These are phyloP conservation scores for Dicentrarchus labrax DNA, from an alignment of 2,113 vertebrate species.

Conservation along the genomic window DNA sequence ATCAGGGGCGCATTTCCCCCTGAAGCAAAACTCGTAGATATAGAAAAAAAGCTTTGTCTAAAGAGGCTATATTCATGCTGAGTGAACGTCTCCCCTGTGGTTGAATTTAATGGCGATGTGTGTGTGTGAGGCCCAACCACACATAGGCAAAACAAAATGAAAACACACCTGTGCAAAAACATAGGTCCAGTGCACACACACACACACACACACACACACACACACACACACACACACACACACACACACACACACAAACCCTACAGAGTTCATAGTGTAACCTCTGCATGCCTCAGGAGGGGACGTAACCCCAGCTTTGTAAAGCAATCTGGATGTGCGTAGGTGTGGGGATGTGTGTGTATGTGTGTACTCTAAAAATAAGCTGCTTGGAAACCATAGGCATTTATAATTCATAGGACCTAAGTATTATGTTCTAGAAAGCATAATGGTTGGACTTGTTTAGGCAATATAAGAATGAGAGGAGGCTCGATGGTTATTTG, in stretches of 20 bases:
- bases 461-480: constrained; percentile 18
- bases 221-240: no score
- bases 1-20: neutral
- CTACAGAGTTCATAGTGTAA: neutral
- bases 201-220: neutral
- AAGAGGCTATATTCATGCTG: neutral
- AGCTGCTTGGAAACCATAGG: constrained; percentile 55
- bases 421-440: constrained; percentile 75
- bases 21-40: no score
- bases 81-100: neutral
- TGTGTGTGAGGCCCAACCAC: neutral
- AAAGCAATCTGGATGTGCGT: constrained; percentile 35
- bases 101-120: neutral
- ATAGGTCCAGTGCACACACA: neutral
- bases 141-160: neutral
- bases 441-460: constrained; percentile 41
- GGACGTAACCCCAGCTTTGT: constrained; percentile 34
- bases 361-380: constrained; percentile 66
- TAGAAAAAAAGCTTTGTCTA: neutral
- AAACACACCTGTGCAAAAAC: neutral
- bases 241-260: neutral
- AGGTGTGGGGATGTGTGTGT: constrained; percentile 1
- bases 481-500: neutral
- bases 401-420: constrained; percentile 75
- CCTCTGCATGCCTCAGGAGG: constrained; percentile 21